Evolutionary conservation across 1,140 invertebrate genomes (phyloP).

Genomic region (Zaprionus tsacasi): DNA sequence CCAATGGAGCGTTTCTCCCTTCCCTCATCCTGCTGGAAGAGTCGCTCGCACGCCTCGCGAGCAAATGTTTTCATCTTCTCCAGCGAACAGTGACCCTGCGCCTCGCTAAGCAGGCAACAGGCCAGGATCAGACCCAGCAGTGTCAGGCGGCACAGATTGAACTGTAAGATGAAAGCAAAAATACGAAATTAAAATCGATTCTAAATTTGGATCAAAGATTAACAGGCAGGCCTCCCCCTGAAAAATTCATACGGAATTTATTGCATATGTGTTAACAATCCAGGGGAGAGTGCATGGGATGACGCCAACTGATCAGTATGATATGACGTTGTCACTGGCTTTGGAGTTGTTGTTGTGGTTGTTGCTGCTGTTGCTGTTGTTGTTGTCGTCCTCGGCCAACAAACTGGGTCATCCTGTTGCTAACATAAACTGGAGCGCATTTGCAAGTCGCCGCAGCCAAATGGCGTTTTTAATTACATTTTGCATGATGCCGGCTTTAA

Average conservation of each 20-base stretch:
- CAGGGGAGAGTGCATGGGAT: constrained; percentile 18
- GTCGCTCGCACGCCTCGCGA: constrained; percentile 74
- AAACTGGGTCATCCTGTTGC: constrained; percentile 61
- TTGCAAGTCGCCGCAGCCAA: constrained; percentile 73
- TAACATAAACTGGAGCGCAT: constrained; percentile 73
- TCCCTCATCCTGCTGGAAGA: constrained; percentile 69
- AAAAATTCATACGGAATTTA: background rate
- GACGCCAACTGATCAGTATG: constrained; percentile 46
- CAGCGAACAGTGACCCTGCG: constrained; percentile 64
- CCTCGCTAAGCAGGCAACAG: constrained; percentile 47
- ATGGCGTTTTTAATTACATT: constrained; percentile 59
- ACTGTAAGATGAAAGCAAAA: constrained; percentile 42
- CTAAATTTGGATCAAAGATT: constrained; percentile 28
- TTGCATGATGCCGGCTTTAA: constrained; percentile 64
- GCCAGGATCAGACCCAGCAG: constrained; percentile 50
- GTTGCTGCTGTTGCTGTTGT: background rate
- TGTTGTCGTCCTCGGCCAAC: constrained; percentile 29
- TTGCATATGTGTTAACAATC: constrained; percentile 28
- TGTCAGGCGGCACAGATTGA: constrained; percentile 58
- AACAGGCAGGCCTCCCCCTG: background rate
- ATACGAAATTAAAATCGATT: constrained; percentile 32
- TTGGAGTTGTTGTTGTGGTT: background rate
- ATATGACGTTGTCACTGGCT: constrained; percentile 30
- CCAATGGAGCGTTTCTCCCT: constrained; percentile 64
- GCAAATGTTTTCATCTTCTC: constrained; percentile 75